Evolutionary conservation across 2,888 invertebrate genomes (phyloP).

Genomic region (Chymomyza procnemis): DNA sequence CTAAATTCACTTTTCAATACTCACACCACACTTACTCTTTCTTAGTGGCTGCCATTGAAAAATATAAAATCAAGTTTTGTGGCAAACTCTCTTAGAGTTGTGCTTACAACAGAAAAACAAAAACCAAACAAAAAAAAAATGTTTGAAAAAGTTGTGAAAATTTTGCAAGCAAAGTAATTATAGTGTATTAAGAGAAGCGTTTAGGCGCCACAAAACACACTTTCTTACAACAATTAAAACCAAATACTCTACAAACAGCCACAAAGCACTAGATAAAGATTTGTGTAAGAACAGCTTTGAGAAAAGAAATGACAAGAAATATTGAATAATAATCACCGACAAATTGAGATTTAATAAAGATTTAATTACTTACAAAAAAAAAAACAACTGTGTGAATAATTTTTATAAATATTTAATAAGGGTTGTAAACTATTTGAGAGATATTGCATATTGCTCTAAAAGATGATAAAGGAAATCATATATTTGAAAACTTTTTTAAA

Average conservation of each 20-base stretch:
- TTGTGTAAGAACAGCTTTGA: constrained; percentile 19
- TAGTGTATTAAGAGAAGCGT: constrained; percentile 20
- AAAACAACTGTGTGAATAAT: constrained; percentile 17
- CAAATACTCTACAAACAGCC: neutral
- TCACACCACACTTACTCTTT: neutral
- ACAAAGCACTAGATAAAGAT: constrained; percentile 15
- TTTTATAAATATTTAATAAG: too few species aligned
- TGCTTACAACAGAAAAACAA: constrained; percentile 1
- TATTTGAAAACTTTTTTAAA: too few species aligned
- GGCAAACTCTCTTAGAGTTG: constrained; percentile 13
- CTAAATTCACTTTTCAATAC: neutral
- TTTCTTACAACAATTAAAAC: neutral
- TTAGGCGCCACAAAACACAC: neutral
- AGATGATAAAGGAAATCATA: too few species aligned
- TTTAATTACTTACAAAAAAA: constrained; percentile 64
- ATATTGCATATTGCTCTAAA: too few species aligned
- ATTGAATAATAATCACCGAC: constrained; percentile 72
- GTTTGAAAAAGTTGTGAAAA: constrained; percentile 21
- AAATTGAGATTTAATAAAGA: constrained; percentile 71
- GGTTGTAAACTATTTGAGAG: too few species aligned
- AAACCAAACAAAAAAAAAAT: constrained; percentile 25
- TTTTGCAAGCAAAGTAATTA: constrained; percentile 29
- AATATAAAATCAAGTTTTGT: constrained; percentile 6
- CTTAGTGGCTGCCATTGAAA: neutral
- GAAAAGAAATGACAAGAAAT: constrained; percentile 46